Evolutionary conservation across 2,113 vertebrate genomes (phyloP).

Genomic region (Nothobranchius furzeri): DNA sequence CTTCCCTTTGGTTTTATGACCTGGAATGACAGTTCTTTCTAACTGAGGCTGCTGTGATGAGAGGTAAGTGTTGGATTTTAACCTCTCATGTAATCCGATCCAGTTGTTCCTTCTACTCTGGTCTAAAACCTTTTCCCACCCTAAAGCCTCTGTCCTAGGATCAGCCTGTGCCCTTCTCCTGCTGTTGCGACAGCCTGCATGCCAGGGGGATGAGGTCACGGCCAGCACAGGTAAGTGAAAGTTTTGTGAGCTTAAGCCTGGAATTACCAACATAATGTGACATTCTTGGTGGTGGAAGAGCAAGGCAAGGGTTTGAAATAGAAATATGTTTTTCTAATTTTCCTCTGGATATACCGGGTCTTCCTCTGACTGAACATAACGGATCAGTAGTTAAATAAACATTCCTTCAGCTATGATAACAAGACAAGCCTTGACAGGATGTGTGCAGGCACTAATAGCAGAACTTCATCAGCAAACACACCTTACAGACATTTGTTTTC

Average conservation of each 20-base stretch:
- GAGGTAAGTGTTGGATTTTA: slow-evolving; percentile 47
- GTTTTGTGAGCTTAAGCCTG: neutral
- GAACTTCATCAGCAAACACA: neutral
- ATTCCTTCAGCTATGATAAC: slow-evolving; percentile 25
- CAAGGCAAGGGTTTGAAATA: neutral
- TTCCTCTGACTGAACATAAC: neutral
- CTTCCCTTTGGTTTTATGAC: neutral
- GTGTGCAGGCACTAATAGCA: neutral
- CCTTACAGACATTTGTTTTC: no score
- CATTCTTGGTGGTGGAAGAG: neutral
- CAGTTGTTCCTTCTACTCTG: neutral
- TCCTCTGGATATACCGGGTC: neutral
- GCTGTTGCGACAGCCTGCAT: slow-evolving; percentile 48
- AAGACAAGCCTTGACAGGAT: slow-evolving; percentile 21
- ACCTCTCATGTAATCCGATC: neutral
- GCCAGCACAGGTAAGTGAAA: slow-evolving; percentile 59
- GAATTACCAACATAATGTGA: neutral
- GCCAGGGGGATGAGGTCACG: slow-evolving; percentile 54
- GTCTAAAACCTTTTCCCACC: neutral
- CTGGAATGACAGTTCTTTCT: slow-evolving; percentile 37
- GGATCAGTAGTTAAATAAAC: neutral
- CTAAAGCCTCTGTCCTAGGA: slow-evolving; percentile 56
- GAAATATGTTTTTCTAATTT: neutral
- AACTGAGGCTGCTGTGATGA: slow-evolving; percentile 59
- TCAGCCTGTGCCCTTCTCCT: slow-evolving; percentile 50